Evolutionary conservation across 2,888 invertebrate species (phyloP).

Genomic region (Drosophila yooni): DNA sequence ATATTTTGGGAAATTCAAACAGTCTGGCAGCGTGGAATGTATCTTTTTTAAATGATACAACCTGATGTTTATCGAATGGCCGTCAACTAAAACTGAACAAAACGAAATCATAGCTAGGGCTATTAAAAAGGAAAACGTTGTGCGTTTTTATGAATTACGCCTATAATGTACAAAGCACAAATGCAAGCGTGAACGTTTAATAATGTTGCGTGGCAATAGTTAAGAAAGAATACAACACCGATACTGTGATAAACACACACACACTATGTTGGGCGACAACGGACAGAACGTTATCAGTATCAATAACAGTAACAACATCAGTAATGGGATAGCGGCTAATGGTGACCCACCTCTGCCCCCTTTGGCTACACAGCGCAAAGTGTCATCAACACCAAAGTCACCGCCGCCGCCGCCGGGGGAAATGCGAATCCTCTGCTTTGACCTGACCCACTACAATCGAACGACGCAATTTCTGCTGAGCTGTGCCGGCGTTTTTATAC

Average conservation of each 20-base stretch:
- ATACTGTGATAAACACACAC: conserved; percentile 43
- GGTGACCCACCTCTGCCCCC: background rate
- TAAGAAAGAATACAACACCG: background rate
- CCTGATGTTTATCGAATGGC: conserved; percentile 19
- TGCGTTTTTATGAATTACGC: background rate
- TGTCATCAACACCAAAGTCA: conserved; percentile 42
- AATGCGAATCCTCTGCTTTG: conserved; percentile 90
- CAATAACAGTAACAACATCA: conserved; percentile 23
- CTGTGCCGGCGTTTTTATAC: conserved; percentile 92
- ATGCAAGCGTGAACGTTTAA: conserved; percentile 10
- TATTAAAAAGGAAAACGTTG: background rate
- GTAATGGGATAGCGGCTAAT: conserved; percentile 20
- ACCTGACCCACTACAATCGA: conserved; percentile 88
- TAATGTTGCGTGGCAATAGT: conserved; percentile 25
- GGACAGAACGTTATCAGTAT: conserved; percentile 66
- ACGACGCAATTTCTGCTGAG: conserved; percentile 91
- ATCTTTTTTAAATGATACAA: conserved; percentile 8
- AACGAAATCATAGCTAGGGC: conserved; percentile 31
- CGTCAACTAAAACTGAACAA: conserved; percentile 15
- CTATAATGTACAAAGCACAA: conserved; percentile 20
- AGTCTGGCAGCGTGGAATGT: conserved; percentile 16
- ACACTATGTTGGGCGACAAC: conserved; percentile 44
- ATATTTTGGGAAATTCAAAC: background rate
- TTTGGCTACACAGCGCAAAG: conserved; percentile 40
- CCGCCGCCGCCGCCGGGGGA: conserved; percentile 71